Conservation (phyloP, 2,797 vertebrate species). For the Lemur catta region DNA sequence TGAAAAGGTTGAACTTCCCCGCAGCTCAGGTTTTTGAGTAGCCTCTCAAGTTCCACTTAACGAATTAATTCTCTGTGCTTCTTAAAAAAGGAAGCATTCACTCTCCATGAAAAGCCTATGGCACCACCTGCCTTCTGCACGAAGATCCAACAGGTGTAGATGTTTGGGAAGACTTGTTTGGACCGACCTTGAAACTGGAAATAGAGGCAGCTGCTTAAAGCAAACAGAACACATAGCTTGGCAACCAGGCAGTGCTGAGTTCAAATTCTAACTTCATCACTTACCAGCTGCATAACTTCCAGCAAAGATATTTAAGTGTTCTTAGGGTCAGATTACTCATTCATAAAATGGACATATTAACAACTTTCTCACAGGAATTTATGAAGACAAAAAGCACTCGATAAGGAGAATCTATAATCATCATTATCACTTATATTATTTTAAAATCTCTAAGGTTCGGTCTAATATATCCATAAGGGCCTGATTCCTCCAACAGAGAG, state of each 20-base stretch:
- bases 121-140: not conserved
- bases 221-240: not conserved
- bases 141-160: not conserved
- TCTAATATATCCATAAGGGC: not conserved
- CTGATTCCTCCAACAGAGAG: not conserved
- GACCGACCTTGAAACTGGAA: rapidly evolving
- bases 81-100: not conserved
- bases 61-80: not conserved
- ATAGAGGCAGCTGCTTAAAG: not conserved
- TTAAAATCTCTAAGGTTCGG: not conserved
- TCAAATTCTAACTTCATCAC: not conserved
- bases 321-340: not conserved
- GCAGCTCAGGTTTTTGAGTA: not conserved
- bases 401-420: not conserved
- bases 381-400: not conserved
- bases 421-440: not conserved
- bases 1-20: not conserved
- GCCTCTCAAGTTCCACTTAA: not conserved
- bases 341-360: not conserved
- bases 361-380: not conserved
- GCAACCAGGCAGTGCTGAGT: too few species aligned
- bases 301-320: not conserved
- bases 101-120: not conserved
- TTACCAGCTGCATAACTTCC: not conserved
- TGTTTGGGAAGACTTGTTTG: not conserved